Base-by-base conservation (phyloP, 2,888 invertebrate species). In the Corythucha ciliata region DNA sequence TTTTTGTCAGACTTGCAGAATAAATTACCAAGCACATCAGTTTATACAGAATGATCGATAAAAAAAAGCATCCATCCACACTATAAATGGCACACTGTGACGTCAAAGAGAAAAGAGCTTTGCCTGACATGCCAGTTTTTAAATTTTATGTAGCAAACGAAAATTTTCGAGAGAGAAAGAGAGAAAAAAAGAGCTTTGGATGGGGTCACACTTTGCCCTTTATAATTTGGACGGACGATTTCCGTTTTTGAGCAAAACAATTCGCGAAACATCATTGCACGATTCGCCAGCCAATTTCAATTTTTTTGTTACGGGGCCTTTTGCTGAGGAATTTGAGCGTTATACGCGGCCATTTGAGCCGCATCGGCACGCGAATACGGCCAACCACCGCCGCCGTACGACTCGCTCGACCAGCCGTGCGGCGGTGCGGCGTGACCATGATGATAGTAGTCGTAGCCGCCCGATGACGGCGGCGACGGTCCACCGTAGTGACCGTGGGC, bases 81-180 rank as follows among this genome's bases (percentile, higher is more conserved):
- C 42, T 48, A 53, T 48, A 56, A 56, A 56, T 52, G 56, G 56
- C 56, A 56, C 48, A 54, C 36, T 56, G 56, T 56, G 56, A 56
- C 52, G 49, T 52, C 26, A 33, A 29, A 29, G 24, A 45, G 24
- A 32, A 49, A 49, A 32, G 41, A 32, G 27, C 36, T 37, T 16
- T 27, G 41, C 54, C 56, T 54, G 56, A 56, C 56, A 56, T 56
- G 56, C 56, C 56, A 56, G 53, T 51, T 27, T 24, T 29, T 22
- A 32, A 12, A 36, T 39, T 39, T 33, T 36, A 16, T 12, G 42
- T 36, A 10, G 32, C 10, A 32, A 42, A 16, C 26, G 33, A 45
- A 32, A 47, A 36, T 18, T 24, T 24, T 12, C 8, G 8, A 6
- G 40, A 24, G 25, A 25, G 16, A 34, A 46, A 21, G 20, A 36